Percentiles rank a stretch among this genome's conserved stretches.
phyloP scores from a whole-genome alignment of 2,113 vertebrate genomes.

The Ursus arctos region DNA sequence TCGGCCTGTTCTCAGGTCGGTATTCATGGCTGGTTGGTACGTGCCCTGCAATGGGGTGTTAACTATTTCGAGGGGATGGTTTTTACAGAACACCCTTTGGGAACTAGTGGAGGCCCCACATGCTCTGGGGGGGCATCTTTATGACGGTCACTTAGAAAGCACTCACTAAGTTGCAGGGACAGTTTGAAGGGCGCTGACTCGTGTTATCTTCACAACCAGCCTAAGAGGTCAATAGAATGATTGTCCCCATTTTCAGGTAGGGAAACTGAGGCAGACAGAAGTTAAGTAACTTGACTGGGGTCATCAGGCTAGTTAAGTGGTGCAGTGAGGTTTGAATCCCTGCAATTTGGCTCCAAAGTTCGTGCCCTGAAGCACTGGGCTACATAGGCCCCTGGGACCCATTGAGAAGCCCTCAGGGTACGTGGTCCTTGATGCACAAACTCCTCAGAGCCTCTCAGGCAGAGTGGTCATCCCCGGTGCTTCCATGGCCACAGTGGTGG shows the following conservation, averaged over 20 bases:
- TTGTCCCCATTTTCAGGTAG: neutral
- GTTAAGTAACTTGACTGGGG: neutral
- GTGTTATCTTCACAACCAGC: neutral
- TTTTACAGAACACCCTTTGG: neutral
- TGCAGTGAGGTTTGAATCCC: neutral
- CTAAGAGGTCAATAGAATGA: neutral
- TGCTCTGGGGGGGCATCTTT: too few relatives aligned
- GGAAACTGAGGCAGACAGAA: neutral
- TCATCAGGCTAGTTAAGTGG: neutral
- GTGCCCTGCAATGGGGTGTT: neutral
- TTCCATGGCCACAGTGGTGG: neutral
- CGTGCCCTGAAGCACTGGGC: neutral
- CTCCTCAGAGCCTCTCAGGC: neutral
- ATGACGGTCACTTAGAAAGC: neutral
- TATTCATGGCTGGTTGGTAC: neutral
- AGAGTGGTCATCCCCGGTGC: neutral
- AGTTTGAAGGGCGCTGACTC: neutral
- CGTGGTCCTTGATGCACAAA: too few relatives aligned
- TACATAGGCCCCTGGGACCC: fast-evolving
- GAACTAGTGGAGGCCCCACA: neutral
- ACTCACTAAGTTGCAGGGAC: neutral
- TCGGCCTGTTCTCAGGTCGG: neutral
- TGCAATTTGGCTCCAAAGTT: neutral
- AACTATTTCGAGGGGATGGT: neutral
- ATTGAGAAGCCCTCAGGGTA: neutral